Base-by-base conservation (phyloP, 2,888 invertebrate genomes). In the Malacosoma neustria region DNA sequence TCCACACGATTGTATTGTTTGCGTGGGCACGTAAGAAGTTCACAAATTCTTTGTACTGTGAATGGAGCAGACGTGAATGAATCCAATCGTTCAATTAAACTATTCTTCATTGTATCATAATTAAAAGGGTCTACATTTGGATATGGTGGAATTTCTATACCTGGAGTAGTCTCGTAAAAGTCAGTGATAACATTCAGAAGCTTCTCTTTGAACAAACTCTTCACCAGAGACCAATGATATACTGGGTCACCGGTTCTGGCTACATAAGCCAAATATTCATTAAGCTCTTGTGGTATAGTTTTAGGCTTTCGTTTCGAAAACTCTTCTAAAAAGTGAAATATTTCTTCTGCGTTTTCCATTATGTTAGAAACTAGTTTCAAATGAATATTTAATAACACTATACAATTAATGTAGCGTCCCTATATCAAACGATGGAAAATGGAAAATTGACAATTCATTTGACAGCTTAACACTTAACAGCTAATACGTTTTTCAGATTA, bases 1-100 rank as follows among this genome's bases (percentile, higher is more conserved):
- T 98, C 99, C 43, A 97, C 93, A 43, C 97, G 89, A 63, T 94
- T 95, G 74, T 99, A 99, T 67, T 99, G 97, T 68, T 95, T 96
- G 13, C 93, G 89, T 1, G 99, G 98, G 49, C 92, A 91, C 3
- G 95, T 94, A 2, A 99, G 84, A 14, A 99, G 87, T 74, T 99
- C 99, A 75, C 98, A 97, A 43, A 99, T 90, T 51, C 99, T 89
- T 74, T 98, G 98, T 47, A 98, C 93, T 11, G 98, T 98, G 65
- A 98, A 98, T 0, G 98, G 98, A 4, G 98, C 97, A 35, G 96
- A 93, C 30, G 90, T 89, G 67, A 96, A 96, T 0, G 92, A 89
- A 59, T 96, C 95, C 5, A 96, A 76, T 38, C 93, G 91, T 60
- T 95, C 95, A 36, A 95, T 69, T 37, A 95, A 87, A 59, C 91